Conservation (phyloP, 2,797 vertebrate genomes). For the Cuniculus paca region DNA sequence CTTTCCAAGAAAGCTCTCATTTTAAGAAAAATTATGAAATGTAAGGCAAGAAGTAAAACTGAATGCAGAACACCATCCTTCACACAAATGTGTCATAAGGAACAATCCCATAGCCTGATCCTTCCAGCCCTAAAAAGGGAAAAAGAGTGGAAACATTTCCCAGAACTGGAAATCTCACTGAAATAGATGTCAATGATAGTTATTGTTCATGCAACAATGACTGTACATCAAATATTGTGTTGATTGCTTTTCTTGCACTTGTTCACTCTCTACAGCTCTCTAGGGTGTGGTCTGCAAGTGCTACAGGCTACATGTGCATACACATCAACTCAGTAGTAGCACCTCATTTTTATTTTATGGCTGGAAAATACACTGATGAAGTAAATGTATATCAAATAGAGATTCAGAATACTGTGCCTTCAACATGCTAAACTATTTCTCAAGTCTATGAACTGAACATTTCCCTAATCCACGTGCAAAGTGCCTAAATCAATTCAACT, state of each 20-base stretch:
- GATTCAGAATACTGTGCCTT: not conserved
- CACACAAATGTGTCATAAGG: not conserved
- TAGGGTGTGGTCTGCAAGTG: not conserved
- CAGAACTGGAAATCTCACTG: not conserved
- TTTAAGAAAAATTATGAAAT: not conserved
- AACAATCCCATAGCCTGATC: rapidly evolving
- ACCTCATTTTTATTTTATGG: not conserved
- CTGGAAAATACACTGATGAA: not conserved
- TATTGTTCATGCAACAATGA: not conserved
- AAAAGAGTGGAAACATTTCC: not conserved
- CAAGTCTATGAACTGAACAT: not conserved
- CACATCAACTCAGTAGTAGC: not conserved
- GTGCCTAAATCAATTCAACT: not conserved
- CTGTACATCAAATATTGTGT: not conserved
- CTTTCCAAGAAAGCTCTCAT: not conserved
- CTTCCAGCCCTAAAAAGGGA: not conserved
- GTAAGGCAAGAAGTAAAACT: not conserved
- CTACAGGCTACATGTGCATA: not conserved
- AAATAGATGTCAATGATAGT: not conserved
- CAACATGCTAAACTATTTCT: not conserved
- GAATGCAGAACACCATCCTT: not conserved
- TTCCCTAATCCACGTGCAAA: not conserved
- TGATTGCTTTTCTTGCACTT: not conserved
- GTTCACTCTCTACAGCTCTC: not conserved
- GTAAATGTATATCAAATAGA: not conserved